These are phyloP conservation scores for Talpa occidentalis DNA, from an alignment of 2,113 vertebrate genomes.

Conservation along the genomic window DNA sequence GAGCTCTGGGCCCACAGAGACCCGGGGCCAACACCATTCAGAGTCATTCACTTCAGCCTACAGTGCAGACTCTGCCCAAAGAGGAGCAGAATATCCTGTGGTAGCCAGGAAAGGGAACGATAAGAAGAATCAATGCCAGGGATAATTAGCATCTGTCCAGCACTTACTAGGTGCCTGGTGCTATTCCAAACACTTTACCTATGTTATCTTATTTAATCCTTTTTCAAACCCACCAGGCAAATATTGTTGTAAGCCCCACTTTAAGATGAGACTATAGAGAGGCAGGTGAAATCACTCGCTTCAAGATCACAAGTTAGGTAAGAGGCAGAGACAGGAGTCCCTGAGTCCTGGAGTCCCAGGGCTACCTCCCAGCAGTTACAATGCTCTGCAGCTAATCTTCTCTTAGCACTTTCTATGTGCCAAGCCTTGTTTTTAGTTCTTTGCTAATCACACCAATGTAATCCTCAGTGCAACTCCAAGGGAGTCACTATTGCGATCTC, in stretches of 20 bases:
- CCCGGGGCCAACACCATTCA: neutral
- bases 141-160: slow-evolving; percentile 28
- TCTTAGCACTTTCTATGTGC: neutral
- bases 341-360: too few relatives aligned
- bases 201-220: slow-evolving; percentile 42
- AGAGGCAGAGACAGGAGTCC: neutral
- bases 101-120: neutral
- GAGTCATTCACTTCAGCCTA: neutral
- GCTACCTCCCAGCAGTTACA: rapidly evolving
- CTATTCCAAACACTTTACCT: slow-evolving; percentile 24
- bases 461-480: neutral
- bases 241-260: neutral
- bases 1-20: neutral
- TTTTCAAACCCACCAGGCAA: slow-evolving; percentile 10
- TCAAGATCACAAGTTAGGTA: neutral
- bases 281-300: neutral
- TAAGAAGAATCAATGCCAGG: neutral
- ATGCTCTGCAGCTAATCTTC: neutral
- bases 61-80: neutral
- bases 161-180: slow-evolving; percentile 14
- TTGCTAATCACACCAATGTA: neutral
- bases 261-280: neutral
- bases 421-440: neutral
- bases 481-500: neutral
- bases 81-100: neutral